A percentile compares a stretch with the other conserved stretches of the same genome.
Conservation (phyloP, 2,888 invertebrate genomes). For the Scaptomyza flava region DNA sequence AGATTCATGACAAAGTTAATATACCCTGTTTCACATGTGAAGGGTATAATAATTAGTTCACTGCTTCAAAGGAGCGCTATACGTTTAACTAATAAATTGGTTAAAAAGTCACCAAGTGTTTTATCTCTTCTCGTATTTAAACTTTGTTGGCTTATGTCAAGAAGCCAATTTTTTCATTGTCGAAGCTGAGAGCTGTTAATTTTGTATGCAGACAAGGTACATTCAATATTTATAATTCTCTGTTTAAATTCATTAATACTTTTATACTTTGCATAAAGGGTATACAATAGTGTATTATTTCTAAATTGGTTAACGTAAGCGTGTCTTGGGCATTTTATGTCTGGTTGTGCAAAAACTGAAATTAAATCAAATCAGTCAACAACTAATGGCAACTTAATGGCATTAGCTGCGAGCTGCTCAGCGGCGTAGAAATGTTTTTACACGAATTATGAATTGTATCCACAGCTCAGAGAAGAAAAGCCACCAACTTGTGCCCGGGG, state of each 20-base stretch:
- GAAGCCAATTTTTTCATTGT: too few species aligned
- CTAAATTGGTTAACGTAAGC: background rate
- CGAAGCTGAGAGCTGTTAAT: too few species aligned
- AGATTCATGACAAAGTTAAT: too few species aligned
- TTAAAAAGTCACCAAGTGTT: too few species aligned
- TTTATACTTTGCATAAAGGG: background rate
- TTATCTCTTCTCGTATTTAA: too few species aligned
- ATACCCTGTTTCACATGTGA: too few species aligned
- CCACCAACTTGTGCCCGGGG: slow-evolving; percentile 21
- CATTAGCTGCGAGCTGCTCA: slow-evolving; percentile 60
- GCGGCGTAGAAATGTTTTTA: slow-evolving; percentile 62
- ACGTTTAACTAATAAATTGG: too few species aligned
- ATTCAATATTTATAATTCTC: too few species aligned
- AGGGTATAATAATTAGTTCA: too few species aligned
- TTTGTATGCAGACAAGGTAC: too few species aligned
- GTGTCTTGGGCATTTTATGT: slow-evolving; percentile 18
- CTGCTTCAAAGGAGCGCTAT: too few species aligned
- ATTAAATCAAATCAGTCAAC: slow-evolving; percentile 79
- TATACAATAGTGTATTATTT: background rate
- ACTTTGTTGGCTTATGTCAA: too few species aligned
- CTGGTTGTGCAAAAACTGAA: slow-evolving; percentile 35
- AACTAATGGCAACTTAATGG: slow-evolving; percentile 80
- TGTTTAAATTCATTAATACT: background rate
- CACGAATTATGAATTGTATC: slow-evolving; percentile 57
- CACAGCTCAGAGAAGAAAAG: slow-evolving; percentile 30